Evolutionary conservation across 2,888 invertebrate species (phyloP), one percentile per base, ranked within the genome.

Genomic region (Thera obeliscata): DNA sequence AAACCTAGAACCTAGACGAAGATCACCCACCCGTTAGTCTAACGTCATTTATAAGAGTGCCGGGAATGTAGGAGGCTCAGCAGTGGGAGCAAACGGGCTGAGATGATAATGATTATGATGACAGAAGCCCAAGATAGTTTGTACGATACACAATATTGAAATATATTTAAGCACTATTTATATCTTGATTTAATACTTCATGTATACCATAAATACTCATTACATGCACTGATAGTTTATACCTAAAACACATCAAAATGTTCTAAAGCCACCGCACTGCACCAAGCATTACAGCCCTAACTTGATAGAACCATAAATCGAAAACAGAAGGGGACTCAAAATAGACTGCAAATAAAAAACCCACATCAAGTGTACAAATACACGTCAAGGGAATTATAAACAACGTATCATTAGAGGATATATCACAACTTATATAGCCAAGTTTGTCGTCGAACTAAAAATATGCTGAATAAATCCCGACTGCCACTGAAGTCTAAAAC

Each of bases 391-490:
- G 80, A 78, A 78, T 75, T 78, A 81, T 82, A 84, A 87, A 87
- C 84, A 84, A 81, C 82, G 76, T 76, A 81, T 85, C 82, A 85
- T 85, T 84, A 84, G 79, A 69, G 81, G 74, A 79, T 80, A 83
- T 82, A 82, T 85, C 83, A 78, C 80, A 80, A 76, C 77, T 77
- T 76, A 81, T 76, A 81, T 83, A 81, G 81, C 82, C 77, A 83
- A 87, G 83, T 88, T 87, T 90, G 90, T 89, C 89, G 83, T 88
- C 87, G 79, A 81, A 77, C 83, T 84, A 87, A 87, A 89, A 89
- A 88, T 87, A 84, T 82, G 79, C 74, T 59, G 41, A 70, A 82
- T 80, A 82, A 84, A 84, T 81, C 78, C 76, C 66, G 43, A 63
- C 68, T 68, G 41, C 64, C 74, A 56, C 9, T 43, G 8, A 3